These are phyloP conservation scores for Ostrea denselamellosa DNA, from an alignment of 1,140 invertebrate genomes.

Conservation along the genomic window DNA sequence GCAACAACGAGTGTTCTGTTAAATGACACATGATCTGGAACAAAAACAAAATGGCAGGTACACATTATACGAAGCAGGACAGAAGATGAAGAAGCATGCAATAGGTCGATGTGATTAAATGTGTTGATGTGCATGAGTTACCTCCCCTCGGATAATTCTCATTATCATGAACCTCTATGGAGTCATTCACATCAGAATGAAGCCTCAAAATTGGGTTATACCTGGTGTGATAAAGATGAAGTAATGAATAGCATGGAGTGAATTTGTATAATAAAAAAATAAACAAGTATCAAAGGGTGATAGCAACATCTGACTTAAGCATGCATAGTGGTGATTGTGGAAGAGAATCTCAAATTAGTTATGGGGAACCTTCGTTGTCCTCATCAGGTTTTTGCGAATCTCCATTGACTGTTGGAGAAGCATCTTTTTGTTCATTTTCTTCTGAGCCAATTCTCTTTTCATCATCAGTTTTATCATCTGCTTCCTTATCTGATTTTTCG, in stretches of 20 bases:
- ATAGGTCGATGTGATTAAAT: neutral
- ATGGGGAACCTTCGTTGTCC: conserved; percentile 42
- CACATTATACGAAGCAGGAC: conserved; percentile 6
- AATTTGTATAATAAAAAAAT: neutral
- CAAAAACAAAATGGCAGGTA: conserved; percentile 4
- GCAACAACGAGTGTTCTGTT: neutral
- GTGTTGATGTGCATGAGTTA: conserved; percentile 9
- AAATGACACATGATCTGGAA: neutral
- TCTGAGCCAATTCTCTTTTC: conserved; percentile 3
- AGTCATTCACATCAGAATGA: conserved; percentile 28
- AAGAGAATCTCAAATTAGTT: neutral
- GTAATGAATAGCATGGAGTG: conserved; percentile 16
- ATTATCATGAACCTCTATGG: conserved; percentile 32
- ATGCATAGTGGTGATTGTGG: conserved; percentile 23
- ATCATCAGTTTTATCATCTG: conserved; percentile 20
- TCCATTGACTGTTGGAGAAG: conserved; percentile 26
- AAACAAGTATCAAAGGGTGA: conserved; percentile 9
- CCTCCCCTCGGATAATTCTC: conserved; percentile 21
- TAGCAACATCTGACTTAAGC: neutral
- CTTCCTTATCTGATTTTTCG: neutral
- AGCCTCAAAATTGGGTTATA: conserved; percentile 27
- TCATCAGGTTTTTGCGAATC: conserved; percentile 45
- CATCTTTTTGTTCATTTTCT: neutral
- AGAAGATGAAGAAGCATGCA: conserved; percentile 8
- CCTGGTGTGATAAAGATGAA: conserved; percentile 23